Base-by-base conservation (phyloP, 1,140 invertebrate genomes). In the Drosophila biarmipes region DNA sequence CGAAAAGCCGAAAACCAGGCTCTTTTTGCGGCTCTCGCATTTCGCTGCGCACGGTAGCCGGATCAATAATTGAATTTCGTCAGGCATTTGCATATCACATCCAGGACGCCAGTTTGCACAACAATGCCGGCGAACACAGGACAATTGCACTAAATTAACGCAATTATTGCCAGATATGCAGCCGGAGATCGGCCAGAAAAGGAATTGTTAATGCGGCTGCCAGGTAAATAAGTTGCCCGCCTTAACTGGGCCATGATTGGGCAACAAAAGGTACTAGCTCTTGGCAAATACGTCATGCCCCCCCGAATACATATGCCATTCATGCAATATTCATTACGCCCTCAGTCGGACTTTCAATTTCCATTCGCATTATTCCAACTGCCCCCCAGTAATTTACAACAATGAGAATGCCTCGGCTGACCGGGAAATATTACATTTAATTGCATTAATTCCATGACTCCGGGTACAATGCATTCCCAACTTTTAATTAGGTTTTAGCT, bases 1-100 rank as follows among this genome's bases (percentile, higher is more conserved):
- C 35, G 6, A 17, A 56, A 34, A 61, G 55, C 35, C n/a, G 27
- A 29, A 24, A 37, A 14, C n/a, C 29, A 52, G 24, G 29, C 38
- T 66, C 11, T 66, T 55, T 67, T 66, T 15, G 46, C 29, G 4
- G 19, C 19, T 10, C 45, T 15, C 8, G 2, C 24, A 27, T 29
- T 31, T 37, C 53, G 31, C 5, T 21, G 15, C 37, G 15, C 34
- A 17, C n/a, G 4, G 15, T 17, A 21, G 31, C n/a, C 34, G 24
- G 62, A 68, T 68, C 64, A 68, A 68, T 68, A 68, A 66, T 66
- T 40, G 63, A 68, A 68, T 53, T 62, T 66, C 42, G 57, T 61
- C 38, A 43, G 59, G 12, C 38, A 58, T 63, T 64, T 66, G 63
- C 42, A 66, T 66, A 51, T 19, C 53, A 14, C 53, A 14, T 27